A percentile compares a stretch with the other conserved stretches of the same genome.
These are phyloP conservation scores for Hydropsyche betteni DNA, from an alignment of 2,888 invertebrate genomes.

Conservation along the genomic window DNA sequence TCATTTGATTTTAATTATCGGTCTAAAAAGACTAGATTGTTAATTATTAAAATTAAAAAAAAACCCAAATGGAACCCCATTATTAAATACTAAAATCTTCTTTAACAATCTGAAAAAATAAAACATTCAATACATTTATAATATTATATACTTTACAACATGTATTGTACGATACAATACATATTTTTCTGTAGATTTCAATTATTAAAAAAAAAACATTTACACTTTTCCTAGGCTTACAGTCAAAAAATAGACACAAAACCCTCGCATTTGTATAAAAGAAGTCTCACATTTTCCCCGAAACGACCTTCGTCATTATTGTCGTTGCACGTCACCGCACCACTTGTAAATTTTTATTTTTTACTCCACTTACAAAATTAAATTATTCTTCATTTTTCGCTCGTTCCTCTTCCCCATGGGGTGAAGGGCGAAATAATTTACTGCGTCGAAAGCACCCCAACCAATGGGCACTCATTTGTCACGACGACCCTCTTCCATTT, in stretches of 20 bases:
- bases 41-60: no score
- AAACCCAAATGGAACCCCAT: no score
- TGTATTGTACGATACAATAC: no score
- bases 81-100: no score
- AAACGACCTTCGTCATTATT: conserved; percentile 42
- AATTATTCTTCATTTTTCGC: conserved; percentile 16
- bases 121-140: no score
- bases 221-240: not conserved
- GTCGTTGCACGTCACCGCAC: not conserved
- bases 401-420: not conserved
- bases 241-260: no score
- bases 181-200: no score
- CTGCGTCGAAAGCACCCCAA: not conserved
- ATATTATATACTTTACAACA: no score
- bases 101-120: no score
- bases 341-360: not conserved
- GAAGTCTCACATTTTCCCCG: conserved; percentile 53
- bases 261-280: conserved; percentile 50
- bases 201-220: no score
- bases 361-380: not conserved
- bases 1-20: no score
- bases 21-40: no score
- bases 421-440: not conserved
- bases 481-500: not conserved
- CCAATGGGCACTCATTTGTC: conserved; percentile 6